Percentiles rank a stretch among this genome's conserved stretches.
Evolutionary conservation across 2,888 invertebrate genomes (phyloP).

Genomic region (Heteromurus nitidus): DNA sequence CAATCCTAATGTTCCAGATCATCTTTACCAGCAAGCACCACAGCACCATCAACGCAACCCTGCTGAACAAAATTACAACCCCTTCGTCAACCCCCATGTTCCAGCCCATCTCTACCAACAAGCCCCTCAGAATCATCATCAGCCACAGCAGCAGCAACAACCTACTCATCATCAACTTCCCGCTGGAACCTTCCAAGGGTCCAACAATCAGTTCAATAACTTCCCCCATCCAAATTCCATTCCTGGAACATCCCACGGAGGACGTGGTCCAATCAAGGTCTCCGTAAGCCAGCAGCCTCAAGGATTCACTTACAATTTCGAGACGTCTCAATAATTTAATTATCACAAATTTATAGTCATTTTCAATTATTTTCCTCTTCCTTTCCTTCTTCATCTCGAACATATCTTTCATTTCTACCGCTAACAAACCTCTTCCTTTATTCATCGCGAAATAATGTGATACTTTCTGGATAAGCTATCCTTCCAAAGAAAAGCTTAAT

Average conservation of each 20-base stretch:
- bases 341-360: conserved; percentile 51
- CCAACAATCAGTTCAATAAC: not conserved
- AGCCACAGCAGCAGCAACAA: conserved; percentile 19
- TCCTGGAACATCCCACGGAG: conserved; percentile 28
- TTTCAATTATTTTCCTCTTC: conserved; percentile 22
- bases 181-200: conserved; percentile 28
- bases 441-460: too few relatives aligned
- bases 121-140: conserved; percentile 38
- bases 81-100: conserved; percentile 52
- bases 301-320: conserved; percentile 64
- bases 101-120: conserved; percentile 62
- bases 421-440: not conserved
- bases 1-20: conserved; percentile 46
- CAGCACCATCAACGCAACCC: not conserved
- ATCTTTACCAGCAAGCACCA: conserved; percentile 11
- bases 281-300: conserved; percentile 64
- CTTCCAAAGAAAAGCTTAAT: too few relatives aligned
- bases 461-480: too few relatives aligned
- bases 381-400: conserved; percentile 1
- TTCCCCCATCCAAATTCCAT: conserved; percentile 30
- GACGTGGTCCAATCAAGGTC: conserved; percentile 56
- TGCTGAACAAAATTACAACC: conserved; percentile 22
- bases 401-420: not conserved
- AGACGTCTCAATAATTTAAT: conserved; percentile 34
- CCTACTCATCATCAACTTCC: not conserved